A percentile compares a stretch with the other conserved stretches of the same genome.
These are phyloP conservation scores for Eulithis testata DNA, from an alignment of 2,888 invertebrate genomes.

Conservation along the genomic window DNA sequence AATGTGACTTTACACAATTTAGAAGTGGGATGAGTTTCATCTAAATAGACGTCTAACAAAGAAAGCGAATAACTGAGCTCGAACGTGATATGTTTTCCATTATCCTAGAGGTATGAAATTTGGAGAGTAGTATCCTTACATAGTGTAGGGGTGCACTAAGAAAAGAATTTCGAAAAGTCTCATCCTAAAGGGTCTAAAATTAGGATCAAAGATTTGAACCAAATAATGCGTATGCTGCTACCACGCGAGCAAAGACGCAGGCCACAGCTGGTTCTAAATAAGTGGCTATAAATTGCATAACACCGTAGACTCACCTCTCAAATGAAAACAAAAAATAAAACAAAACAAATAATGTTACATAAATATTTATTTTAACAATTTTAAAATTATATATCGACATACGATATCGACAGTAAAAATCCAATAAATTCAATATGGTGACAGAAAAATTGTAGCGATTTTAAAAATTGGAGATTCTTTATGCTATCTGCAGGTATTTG, in stretches of 20 bases:
- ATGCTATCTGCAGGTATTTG: slow-evolving; percentile 31
- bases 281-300: slow-evolving; percentile 81
- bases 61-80: slow-evolving; percentile 54
- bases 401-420: slow-evolving; percentile 61
- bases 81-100: slow-evolving; percentile 34
- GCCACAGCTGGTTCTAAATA: not conserved
- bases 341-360: slow-evolving; percentile 73
- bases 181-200: no score
- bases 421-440: slow-evolving; percentile 59
- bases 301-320: slow-evolving; percentile 73
- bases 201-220: no score
- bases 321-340: slow-evolving; percentile 63
- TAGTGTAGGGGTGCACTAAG: no score
- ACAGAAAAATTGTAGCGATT: slow-evolving; percentile 53
- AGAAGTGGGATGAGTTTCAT: slow-evolving; percentile 59
- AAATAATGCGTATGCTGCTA: no score
- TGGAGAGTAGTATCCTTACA: no score
- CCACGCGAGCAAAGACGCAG: no score
- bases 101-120: not conserved
- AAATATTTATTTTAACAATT: slow-evolving; percentile 82
- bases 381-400: slow-evolving; percentile 68
- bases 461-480: slow-evolving; percentile 71
- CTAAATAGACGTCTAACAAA: slow-evolving; percentile 69
- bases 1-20: slow-evolving; percentile 44
- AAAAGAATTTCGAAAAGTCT: no score